Evolutionary conservation across 2,797 vertebrate species (phyloP), one percentile per base, ranked within the genome.

Genomic region (Gallinago nigripennis): DNA sequence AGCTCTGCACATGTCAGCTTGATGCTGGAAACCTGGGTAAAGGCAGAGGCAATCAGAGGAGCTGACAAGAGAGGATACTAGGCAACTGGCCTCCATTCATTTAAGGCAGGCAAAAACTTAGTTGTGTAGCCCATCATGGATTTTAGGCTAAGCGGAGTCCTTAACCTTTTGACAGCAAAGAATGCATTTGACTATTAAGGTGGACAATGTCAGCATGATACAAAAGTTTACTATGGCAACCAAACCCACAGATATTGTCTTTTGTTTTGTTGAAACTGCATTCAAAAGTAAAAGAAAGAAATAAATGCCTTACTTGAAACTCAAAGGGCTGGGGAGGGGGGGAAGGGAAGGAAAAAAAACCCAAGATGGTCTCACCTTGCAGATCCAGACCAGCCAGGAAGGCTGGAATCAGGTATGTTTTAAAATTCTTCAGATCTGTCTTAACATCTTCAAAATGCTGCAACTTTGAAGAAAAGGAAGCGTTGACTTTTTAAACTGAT

Each of bases 241-340:
- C 63, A 82, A 88, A 88, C 69, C 79, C 91, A 57, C 6, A 65
- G 31, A 75, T 58, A 56, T 1, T 51, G 8, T 86, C 77, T 94
- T 86, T 70, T 72, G 50, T 92, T 88, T 88, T 78, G 58, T 45
- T 90, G 54, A 95, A 94, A 71, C 37, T 17, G 82, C 69, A 46
- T 66, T 71, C 50, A 78, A 90, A 90, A 86, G 30, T 31, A 92
- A 75, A 73, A 31, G 12, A 70, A 48, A 43, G 21, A 82, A 88
- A 95, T 54, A 66, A 88, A 50, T 94, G 96, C 97, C 97, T 98
- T 98, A 97, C 85, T 96, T 94, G 85, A 96, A 94, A 94, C 88
- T 95, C 82, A 90, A 96, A 97, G 97, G 96, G 96, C 95, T 96
- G 77, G 56, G 86, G 21, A 15, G 10, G 4, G 19, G 4, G 39